These are phyloP conservation scores for Sphenodon punctatus DNA, from an alignment of 2,797 vertebrate species.

Conservation along the genomic window DNA sequence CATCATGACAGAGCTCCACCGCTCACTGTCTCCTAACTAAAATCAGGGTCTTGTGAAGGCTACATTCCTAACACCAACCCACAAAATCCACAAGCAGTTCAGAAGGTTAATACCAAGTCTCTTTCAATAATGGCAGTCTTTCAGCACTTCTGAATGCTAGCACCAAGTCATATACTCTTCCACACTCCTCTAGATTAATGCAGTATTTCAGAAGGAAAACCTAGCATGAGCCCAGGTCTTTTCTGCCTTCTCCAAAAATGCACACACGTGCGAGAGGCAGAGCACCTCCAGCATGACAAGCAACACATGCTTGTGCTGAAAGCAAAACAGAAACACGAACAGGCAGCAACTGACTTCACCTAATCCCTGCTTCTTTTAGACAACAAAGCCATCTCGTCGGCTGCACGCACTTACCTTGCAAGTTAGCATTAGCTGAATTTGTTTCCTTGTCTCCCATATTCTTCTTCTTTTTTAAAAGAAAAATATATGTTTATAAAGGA, in stretches of 20 bases:
- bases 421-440: conserved; percentile 60
- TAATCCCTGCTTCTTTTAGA: not conserved
- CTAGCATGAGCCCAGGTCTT: not conserved
- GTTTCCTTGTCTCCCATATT: conserved; percentile 79
- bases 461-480: not conserved
- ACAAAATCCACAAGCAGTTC: not conserved
- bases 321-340: not conserved
- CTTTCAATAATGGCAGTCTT: not conserved
- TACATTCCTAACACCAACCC: not conserved
- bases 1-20: not conserved
- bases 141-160: not conserved
- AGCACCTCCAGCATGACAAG: accelerated
- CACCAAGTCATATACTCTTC: not conserved
- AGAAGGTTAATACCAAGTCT: not conserved
- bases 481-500: not conserved
- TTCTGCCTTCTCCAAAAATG: not conserved
- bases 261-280: not conserved
- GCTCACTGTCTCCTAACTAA: not conserved
- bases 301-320: not conserved
- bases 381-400: not conserved
- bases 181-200: not conserved
- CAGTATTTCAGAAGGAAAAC: accelerated
- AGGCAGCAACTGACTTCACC: not conserved
- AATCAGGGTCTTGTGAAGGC: not conserved
- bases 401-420: conserved; percentile 80